phyloP scores from a whole-genome alignment of 2,888 invertebrate species.

The Pristionchus mayeri region DNA sequence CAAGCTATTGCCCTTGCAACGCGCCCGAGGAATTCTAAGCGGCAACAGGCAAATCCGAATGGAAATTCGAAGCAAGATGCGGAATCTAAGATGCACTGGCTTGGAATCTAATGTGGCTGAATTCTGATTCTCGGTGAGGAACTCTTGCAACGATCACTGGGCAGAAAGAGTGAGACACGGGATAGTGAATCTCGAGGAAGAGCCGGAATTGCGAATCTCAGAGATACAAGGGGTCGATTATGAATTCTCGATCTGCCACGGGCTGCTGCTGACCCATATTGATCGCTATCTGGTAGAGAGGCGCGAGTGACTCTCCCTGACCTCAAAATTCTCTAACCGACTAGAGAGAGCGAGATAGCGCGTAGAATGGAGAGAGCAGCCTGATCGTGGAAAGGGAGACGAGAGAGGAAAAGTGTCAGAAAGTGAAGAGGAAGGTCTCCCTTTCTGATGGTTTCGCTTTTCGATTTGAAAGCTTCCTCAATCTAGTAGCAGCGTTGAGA shows the following conservation, averaged over 20 bases:
- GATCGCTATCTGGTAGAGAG: constrained; percentile 35
- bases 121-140: too few species aligned
- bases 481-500: too few species aligned
- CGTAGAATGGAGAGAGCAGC: too few species aligned
- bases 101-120: too few species aligned
- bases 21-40: too few species aligned
- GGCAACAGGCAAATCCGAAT: too few species aligned
- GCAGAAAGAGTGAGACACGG: too few species aligned
- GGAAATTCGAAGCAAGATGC: not conserved
- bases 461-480: too few species aligned
- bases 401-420: constrained; percentile 29
- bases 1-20: too few species aligned
- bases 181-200: not conserved
- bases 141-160: too few species aligned
- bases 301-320: too few species aligned
- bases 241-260: constrained; percentile 39
- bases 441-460: constrained; percentile 23
- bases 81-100: not conserved
- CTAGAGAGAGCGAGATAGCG: not conserved
- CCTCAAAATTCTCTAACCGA: not conserved
- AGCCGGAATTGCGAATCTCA: not conserved
- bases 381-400: not conserved
- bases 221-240: constrained; percentile 38
- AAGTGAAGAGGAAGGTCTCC: constrained; percentile 22
- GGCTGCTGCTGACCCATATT: constrained; percentile 36